Evolutionary conservation across 2,797 vertebrate genomes (phyloP).

Genomic region (Thaleichthys pacificus): DNA sequence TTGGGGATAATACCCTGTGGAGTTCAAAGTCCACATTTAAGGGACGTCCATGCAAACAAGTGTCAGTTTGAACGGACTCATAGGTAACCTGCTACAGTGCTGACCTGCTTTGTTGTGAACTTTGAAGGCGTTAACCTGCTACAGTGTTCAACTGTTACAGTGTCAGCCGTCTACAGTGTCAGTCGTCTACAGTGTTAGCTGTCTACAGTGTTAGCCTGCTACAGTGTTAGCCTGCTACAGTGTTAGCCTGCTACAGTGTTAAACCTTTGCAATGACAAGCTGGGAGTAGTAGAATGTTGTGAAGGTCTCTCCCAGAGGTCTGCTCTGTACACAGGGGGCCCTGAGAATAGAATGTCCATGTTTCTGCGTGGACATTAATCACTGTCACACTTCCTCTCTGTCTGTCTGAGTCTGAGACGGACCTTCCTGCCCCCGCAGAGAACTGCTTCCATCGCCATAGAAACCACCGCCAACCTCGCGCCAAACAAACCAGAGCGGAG

Average conservation of each 20-base stretch:
- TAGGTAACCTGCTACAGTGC: not conserved
- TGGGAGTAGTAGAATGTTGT: not conserved
- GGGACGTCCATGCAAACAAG: not conserved
- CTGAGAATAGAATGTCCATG: conserved; percentile 56
- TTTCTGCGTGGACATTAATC: conserved; percentile 77
- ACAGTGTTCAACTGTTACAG: not conserved
- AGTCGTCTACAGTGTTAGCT: not conserved
- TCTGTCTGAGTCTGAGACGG: conserved; percentile 50
- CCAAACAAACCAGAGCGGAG: conserved; percentile 38
- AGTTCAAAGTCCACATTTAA: not conserved
- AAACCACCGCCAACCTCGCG: conserved; percentile 61
- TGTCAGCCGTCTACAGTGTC: not conserved
- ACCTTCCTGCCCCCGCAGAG: conserved; percentile 57
- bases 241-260: not conserved
- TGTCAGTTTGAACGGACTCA: not conserved
- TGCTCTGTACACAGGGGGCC: conserved; percentile 23
- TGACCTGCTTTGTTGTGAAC: not conserved
- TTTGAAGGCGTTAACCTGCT: not conserved
- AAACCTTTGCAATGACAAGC: not conserved
- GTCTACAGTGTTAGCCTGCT: not conserved
- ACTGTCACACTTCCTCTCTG: conserved; percentile 68
- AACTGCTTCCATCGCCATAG: conserved; percentile 69
- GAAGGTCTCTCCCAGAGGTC: not conserved
- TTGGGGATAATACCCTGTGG: not conserved
- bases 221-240: not conserved